Evolutionary conservation across 2,888 invertebrate genomes (phyloP), one percentile per base, ranked within the genome.

Genomic region (Gryllus longicercus): DNA sequence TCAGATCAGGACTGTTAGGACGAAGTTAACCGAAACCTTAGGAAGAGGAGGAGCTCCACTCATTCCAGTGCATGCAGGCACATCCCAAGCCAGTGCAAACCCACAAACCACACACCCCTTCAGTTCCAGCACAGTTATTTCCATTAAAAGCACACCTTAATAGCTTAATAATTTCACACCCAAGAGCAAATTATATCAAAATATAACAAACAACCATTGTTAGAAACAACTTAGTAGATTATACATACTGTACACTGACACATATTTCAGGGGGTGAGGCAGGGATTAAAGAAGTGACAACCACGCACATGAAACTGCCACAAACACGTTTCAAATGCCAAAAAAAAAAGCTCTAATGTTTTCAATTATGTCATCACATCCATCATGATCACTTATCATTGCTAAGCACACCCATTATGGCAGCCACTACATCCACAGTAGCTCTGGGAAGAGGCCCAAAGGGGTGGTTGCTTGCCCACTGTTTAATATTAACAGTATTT

Each of bases 31-130:
- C n/a, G 14, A 18, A 78, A 50, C 18, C 23, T 50, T 51, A 21
- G 50, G 50, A 23, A 21, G 23, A 21, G 50, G 78, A 78, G 78
- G 78, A 23, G 51, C 50, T 50, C 23, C 78, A 50, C 78, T 51
- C 79, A 79, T 79, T 50, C 75, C 50, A 75, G 16, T 21, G 75
- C 79, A 79, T 79, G 79, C 79, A 79, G 75, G 50, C 23, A 75
- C 50, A 75, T 74, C 50, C 50, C 79, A 79, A 79, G 79, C 79
- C 51, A 79, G 50, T 78, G 38, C 63, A 25, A 74, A 74, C 51
- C 21, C 74, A 74, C 74, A 63, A 23, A 25, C 38, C 76, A 74
- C 51, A 75, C 79, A 79, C 79, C 75, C 79, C 75, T 79, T 75
- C 79, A 79, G 75, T 75, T n/a, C 21, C 74, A 78, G 38, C 74